Evolutionary conservation across 2,113 vertebrate genomes (phyloP).

Genomic region (Dasyurus viverrinus): DNA sequence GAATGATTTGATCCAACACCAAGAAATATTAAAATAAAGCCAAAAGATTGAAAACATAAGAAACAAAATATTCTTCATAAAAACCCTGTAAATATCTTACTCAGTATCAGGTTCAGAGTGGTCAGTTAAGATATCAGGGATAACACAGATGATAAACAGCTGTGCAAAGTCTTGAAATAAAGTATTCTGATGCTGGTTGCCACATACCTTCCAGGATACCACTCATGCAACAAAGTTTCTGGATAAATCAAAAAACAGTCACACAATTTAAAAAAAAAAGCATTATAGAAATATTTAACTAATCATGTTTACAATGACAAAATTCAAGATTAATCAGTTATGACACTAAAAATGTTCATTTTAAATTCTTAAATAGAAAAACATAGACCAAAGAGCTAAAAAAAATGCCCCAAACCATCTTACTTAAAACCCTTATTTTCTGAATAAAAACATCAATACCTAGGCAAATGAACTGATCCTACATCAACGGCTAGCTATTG

Average conservation of each 20-base stretch:
- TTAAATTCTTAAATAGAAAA: background rate
- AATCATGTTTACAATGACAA: background rate
- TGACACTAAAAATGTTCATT: background rate
- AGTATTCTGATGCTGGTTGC: background rate
- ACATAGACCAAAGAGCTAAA: background rate
- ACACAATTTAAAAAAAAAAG: background rate
- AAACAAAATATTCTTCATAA: background rate
- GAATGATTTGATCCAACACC: no score
- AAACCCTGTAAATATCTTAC: background rate
- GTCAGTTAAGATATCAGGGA: background rate
- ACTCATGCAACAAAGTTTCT: background rate
- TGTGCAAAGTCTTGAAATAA: background rate
- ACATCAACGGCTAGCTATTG: background rate
- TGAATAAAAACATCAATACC: background rate
- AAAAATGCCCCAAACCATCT: background rate
- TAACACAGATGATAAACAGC: background rate
- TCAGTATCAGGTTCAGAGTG: background rate
- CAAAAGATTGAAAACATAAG: no score
- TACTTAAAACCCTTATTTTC: background rate
- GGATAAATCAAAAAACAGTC: background rate
- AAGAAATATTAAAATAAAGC: no score
- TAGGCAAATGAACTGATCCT: background rate
- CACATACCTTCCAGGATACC: background rate
- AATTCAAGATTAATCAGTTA: background rate
- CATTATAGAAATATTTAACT: background rate